These are phyloP conservation scores for Apomyelois bistriatella DNA, from an alignment of 2,888 invertebrate species.

Conservation along the genomic window DNA sequence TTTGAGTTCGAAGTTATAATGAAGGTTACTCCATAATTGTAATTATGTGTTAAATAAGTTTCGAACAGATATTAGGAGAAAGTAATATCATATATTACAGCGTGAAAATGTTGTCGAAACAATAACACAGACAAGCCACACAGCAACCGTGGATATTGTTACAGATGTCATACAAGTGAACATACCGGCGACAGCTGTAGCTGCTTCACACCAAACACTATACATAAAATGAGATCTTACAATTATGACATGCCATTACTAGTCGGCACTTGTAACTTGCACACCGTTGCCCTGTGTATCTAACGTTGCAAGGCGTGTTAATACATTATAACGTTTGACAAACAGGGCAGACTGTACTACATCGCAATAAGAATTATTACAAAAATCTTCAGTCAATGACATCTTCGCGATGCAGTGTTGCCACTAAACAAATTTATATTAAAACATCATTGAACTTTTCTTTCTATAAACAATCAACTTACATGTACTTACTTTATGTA, in stretches of 20 bases:
- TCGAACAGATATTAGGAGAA: not conserved
- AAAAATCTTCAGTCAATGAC: no score
- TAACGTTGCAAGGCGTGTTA: no score
- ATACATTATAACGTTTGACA: no score
- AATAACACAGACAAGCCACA: not conserved
- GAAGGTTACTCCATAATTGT: not conserved
- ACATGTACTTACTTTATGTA: no score
- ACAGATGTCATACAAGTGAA: not conserved
- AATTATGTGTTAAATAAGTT: not conserved
- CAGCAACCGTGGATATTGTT: not conserved
- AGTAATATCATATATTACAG: not conserved
- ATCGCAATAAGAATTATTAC: no score
- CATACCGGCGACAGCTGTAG: not conserved
- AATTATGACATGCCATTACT: conserved; percentile 1
- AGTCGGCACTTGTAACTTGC: not conserved
- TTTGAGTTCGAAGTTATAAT: not conserved
- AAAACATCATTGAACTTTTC: not conserved
- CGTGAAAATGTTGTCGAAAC: not conserved
- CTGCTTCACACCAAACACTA: not conserved
- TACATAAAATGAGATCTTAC: conserved; percentile 9
- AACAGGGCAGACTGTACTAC: no score
- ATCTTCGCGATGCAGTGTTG: not conserved
- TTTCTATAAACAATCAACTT: no score
- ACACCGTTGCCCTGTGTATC: not conserved
- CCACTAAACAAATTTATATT: not conserved